Conservation (phyloP, 2,888 invertebrate species). For the Dexiosoma caninum region DNA sequence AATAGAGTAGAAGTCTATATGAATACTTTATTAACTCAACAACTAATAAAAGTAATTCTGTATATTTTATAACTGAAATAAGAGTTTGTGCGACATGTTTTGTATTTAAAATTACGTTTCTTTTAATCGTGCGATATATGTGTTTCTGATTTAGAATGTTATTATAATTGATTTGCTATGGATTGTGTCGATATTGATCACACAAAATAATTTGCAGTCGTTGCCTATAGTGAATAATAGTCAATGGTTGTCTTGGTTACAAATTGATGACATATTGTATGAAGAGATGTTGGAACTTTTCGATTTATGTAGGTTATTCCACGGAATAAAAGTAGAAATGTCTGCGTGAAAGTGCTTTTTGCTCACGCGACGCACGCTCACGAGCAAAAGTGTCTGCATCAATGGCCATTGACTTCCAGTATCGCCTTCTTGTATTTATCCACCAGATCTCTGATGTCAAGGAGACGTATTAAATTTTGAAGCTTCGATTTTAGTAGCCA, state of each 20-base stretch:
- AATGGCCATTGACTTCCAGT: no score
- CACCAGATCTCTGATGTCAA: no score
- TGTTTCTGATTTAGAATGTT: not conserved
- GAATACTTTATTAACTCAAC: not conserved
- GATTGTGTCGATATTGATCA: conserved; percentile 48
- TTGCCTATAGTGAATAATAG: conserved; percentile 45
- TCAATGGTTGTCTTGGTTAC: not conserved
- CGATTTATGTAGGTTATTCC: not conserved
- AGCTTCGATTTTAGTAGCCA: no score
- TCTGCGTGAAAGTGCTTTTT: no score
- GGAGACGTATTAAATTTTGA: no score
- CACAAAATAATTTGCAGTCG: conserved; percentile 41
- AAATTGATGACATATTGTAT: not conserved
- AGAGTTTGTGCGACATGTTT: not conserved
- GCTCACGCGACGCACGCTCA: no score
- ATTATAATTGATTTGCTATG: not conserved
- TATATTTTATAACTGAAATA: not conserved
- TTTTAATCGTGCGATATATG: not conserved
- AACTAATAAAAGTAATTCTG: no score
- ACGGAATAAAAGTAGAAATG: not conserved
- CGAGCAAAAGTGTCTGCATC: no score
- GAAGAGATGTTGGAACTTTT: not conserved
- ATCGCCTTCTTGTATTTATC: no score
- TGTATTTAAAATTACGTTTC: not conserved
- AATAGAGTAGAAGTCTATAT: conserved; percentile 15